A percentile compares a stretch with the other conserved stretches of the same genome.
These are phyloP conservation scores for Trogon melanurus DNA, from an alignment of 2,113 vertebrate genomes.

Conservation along the genomic window DNA sequence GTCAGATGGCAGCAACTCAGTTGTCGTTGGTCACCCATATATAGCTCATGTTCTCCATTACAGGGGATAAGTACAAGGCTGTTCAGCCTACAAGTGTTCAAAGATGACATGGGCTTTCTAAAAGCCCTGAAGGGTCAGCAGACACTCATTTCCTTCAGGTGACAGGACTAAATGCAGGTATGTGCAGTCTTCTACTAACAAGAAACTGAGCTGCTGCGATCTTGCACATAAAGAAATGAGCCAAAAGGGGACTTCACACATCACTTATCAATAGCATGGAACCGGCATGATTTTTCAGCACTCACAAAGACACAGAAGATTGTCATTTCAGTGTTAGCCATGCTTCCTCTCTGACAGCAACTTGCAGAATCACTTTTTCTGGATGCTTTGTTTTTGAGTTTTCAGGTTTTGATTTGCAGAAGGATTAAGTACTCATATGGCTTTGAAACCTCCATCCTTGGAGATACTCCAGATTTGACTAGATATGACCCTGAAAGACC, in stretches of 20 bases:
- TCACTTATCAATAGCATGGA: neutral
- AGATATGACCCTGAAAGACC: neutral
- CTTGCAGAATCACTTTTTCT: neutral
- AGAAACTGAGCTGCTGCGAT: neutral
- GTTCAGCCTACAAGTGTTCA: neutral
- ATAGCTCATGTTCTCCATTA: neutral
- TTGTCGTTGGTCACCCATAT: neutral
- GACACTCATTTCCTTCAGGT: neutral
- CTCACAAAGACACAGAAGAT: neutral
- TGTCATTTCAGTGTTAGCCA: neutral
- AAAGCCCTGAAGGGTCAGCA: neutral
- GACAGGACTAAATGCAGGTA: neutral
- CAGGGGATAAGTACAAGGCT: neutral
- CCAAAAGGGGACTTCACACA: neutral
- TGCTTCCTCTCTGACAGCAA: neutral
- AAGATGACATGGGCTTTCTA: neutral
- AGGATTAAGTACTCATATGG: neutral
- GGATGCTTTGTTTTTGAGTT: neutral
- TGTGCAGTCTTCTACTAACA: neutral
- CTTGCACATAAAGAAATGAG: neutral
- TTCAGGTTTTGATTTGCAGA: neutral
- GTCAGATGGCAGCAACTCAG: neutral
- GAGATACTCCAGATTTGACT: neutral
- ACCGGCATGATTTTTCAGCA: neutral
- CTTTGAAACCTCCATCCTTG: neutral